Evolutionary conservation across 2,797 vertebrate species (phyloP), one percentile per base, ranked within the genome.

Genomic region (Pteropus rufus): DNA sequence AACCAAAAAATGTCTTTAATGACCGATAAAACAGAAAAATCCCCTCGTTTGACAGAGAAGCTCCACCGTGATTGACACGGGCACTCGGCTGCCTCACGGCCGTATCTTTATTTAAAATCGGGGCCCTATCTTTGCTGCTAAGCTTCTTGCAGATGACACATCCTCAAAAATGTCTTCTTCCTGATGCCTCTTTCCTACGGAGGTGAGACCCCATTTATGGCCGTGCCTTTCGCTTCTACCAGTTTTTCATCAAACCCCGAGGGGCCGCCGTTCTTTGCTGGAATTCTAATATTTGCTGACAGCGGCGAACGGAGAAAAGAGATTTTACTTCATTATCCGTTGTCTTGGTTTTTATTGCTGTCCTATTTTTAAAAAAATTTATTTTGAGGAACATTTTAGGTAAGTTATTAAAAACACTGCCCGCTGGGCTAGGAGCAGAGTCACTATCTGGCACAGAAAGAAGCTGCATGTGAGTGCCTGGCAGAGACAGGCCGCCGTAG

Each of bases 341-440:
- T 98, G 96, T 97, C 93, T 88, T 97, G 58, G 91, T 95, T 98
- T 97, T 98, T 96, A 96, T 94, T 97, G 96, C 85, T 89, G n/a
- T 79, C 29, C 64, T 73, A 29, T 97, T 96, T 98, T 96, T 54
- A 19, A 31, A 80, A 46, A 31, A 44, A 34, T 88, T 92, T 77
- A 93, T 95, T 91, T 94, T 87, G 54, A 84, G 93, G 95, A 73
- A 90, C 91, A 56, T 96, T 98, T 96, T 96, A 97, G 94, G 85
- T 87, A 96, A 90, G 82, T 98, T 98, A 98, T 98, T 98, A 98
- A 98, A 46, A 98, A 95, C 88, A 62, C 23, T 95, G 93, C 98
- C 97, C 94, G 97, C 89, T 96, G 97, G 75, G 96, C 97, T 97
- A 92, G 91, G 88, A 95, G 82, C 85, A 98, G 93, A 81, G 80